Conservation (phyloP, 2,113 vertebrate species). For the Rhizomys pruinosus region DNA sequence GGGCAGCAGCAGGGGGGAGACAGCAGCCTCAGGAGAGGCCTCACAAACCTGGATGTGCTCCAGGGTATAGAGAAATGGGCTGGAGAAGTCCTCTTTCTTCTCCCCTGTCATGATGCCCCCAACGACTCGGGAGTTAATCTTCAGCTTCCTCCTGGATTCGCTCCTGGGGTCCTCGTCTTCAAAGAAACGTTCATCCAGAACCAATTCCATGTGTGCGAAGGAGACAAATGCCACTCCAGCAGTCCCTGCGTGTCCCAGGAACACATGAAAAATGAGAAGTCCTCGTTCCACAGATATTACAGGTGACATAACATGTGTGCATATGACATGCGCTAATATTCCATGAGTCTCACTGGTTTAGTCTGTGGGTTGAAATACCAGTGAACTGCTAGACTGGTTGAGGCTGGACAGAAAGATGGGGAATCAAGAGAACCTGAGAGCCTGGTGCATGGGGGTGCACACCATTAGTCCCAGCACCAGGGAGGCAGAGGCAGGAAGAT, state of each 20-base stretch:
- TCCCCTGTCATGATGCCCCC: conserved; percentile 52
- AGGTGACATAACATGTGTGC: not conserved
- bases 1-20: accelerated
- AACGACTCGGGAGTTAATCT: conserved; percentile 66
- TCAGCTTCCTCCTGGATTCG: not conserved
- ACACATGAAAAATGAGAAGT: not conserved
- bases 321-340: too few relatives aligned
- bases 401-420: too few relatives aligned
- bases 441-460: not conserved
- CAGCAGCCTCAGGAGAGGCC: accelerated
- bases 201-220: conserved; percentile 53
- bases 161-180: not conserved
- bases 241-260: conserved; percentile 4
- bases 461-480: not conserved
- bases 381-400: not conserved
- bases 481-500: not conserved
- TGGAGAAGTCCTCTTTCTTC: conserved; percentile 43
- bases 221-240: conserved; percentile 67
- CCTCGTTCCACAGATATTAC: not conserved
- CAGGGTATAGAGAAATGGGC: conserved; percentile 43
- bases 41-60: conserved; percentile 69
- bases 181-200: conserved; percentile 69
- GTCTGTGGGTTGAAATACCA: not conserved
- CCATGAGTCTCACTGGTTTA: accelerated
- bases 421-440: not conserved